A percentile compares a stretch with the other conserved stretches of the same genome.
Evolutionary conservation across 2,888 invertebrate species (phyloP).

Genomic region (Drosophila helvetica): DNA sequence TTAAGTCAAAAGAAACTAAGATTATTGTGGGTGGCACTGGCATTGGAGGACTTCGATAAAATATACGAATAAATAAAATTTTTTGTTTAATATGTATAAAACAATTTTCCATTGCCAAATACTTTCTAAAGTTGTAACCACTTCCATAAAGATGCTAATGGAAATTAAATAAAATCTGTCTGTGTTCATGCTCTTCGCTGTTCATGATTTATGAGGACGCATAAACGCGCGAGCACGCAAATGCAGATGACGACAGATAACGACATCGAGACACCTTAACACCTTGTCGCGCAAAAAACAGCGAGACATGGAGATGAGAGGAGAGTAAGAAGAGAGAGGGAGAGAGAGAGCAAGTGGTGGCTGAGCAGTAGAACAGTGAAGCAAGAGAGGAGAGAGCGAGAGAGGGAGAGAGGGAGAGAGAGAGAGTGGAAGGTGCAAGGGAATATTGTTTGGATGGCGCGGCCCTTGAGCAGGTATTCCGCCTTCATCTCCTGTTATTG

Average conservation of each 20-base stretch:
- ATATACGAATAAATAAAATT: no score
- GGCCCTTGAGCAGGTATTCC: slow-evolving; percentile 45
- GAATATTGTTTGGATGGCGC: neutral
- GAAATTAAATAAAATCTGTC: neutral
- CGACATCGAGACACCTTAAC: slow-evolving; percentile 66
- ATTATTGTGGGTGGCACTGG: no score
- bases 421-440: no score
- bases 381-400: neutral
- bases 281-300: slow-evolving; percentile 54
- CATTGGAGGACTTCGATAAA: no score
- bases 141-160: neutral
- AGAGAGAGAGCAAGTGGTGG: neutral
- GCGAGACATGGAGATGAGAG: neutral
- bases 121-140: neutral
- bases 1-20: no score
- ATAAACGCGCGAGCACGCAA: slow-evolving; percentile 34
- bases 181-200: neutral
- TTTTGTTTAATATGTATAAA: no score
- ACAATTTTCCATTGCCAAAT: no score
- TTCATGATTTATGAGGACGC: slow-evolving; percentile 29
- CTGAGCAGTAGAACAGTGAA: slow-evolving; percentile 3
- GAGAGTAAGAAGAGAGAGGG: neutral
- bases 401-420: neutral
- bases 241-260: slow-evolving; percentile 41
- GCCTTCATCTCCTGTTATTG: slow-evolving; percentile 39